phyloP scores from a whole-genome alignment of 2,888 invertebrate genomes.

The Aspidapion aeneum region DNA sequence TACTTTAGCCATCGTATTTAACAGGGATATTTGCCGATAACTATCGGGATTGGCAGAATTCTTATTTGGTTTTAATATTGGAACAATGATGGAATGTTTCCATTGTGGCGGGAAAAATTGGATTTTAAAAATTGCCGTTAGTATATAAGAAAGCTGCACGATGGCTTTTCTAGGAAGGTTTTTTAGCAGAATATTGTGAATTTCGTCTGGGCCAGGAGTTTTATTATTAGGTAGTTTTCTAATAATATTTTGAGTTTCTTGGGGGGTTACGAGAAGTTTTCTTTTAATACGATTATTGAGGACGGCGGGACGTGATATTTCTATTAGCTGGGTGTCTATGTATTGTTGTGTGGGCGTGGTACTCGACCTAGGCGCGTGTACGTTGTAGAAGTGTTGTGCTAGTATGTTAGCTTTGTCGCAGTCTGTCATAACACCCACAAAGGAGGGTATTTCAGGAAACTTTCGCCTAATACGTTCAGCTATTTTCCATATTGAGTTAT shows the following conservation, averaged over 20 bases:
- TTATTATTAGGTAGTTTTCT: conserved; percentile 4
- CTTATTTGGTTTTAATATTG: too few relatives aligned
- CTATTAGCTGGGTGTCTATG: background rate
- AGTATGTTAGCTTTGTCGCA: background rate
- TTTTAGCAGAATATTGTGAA: conserved; percentile 3
- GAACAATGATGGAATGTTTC: conserved; percentile 1
- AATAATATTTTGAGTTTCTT: background rate
- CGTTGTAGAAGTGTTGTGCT: background rate
- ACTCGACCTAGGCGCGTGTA: background rate
- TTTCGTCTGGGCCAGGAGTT: conserved; percentile 5
- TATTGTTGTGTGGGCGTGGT: background rate
- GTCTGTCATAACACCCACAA: background rate
- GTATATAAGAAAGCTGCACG: background rate
- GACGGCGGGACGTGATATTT: background rate
- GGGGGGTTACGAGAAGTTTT: background rate
- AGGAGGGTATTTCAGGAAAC: background rate
- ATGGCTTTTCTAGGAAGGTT: conserved; percentile 7
- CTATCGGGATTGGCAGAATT: too few relatives aligned
- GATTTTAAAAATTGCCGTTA: background rate
- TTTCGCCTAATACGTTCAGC: background rate
- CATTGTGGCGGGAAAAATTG: background rate
- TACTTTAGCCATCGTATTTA: too few relatives aligned
- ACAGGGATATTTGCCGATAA: too few relatives aligned
- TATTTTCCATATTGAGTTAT: background rate
- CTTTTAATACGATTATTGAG: background rate